Conservation (phyloP, 92 coral and sea anemone genomes). For the Metridium senile region DNA sequence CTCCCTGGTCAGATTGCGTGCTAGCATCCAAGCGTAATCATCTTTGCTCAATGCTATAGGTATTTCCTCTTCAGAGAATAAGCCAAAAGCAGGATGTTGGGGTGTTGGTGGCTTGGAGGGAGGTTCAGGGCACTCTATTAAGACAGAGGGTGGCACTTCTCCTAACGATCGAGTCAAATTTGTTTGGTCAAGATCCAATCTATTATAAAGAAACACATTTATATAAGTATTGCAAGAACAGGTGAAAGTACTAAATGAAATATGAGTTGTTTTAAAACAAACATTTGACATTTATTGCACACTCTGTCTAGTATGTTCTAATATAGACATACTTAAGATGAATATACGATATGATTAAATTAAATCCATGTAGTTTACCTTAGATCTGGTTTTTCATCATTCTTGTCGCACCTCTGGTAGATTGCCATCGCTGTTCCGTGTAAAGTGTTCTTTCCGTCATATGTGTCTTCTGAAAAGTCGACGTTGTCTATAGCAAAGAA, state of each 20-base stretch:
- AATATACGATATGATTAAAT: too few relatives aligned
- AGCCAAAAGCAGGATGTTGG: conserved; percentile 25
- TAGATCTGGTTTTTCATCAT: conserved; percentile 27
- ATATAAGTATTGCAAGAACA: too few relatives aligned
- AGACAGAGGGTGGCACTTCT: conserved; percentile 27
- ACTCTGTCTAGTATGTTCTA: too few relatives aligned
- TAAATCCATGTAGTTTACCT: conserved; percentile 41
- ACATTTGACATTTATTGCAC: too few relatives aligned
- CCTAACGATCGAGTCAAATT: conserved; percentile 24
- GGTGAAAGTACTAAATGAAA: background rate
- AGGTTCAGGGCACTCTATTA: conserved; percentile 38
- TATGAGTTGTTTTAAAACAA: background rate
- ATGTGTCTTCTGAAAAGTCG: conserved; percentile 50
- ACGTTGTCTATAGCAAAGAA: background rate
- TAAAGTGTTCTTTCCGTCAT: conserved; percentile 43
- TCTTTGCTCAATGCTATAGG: conserved; percentile 29
- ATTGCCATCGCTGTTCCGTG: conserved; percentile 22
- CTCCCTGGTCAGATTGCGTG: conserved; percentile 40
- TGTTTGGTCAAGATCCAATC: conserved; percentile 20
- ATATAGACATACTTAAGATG: too few relatives aligned
- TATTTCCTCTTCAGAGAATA: conserved; percentile 32
- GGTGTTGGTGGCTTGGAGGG: conserved; percentile 21
- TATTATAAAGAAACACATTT: too few relatives aligned
- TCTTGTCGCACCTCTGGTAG: conserved; percentile 34
- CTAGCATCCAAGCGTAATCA: conserved; percentile 43